Base-by-base conservation (phyloP, 2,113 vertebrate genomes). In the Eonycteris spelaea region DNA sequence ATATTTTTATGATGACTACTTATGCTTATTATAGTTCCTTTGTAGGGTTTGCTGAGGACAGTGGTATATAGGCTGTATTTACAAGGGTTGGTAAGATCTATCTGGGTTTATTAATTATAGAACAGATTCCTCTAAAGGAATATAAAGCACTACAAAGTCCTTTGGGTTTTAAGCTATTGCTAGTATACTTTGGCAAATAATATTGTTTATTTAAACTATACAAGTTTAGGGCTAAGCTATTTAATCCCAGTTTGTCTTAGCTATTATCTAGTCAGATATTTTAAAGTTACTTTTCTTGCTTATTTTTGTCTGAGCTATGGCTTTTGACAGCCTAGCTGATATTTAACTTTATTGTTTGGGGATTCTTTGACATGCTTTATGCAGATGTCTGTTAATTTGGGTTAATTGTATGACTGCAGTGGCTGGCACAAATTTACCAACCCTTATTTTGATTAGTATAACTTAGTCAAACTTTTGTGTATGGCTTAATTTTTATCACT, bases 141-240 rank as follows among this genome's bases (percentile, higher is more conserved):
- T 75, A 18, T 87, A 6, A 28, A 33, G 2, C 61, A 89, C 91
- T 6, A 28, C 93, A 51, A 97, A 94, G 93, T 92, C 94, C 74
- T 97, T 93, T 67, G 86, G 61, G 89, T 97, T 97, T 96, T 85
- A 97, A 89, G 91, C 48, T 35, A 65, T 95, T 53, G 45, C 84
- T 90, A 35, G 65, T 96, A 96, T 97, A 82, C 75, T 55, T 53
- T 0, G 65, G 86, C 30, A 6, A n/a, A n/a, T 57, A 38, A 13
- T 74, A 53, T 19, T 70, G 30, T 79, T 79, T 12, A 13, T 33
- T 55, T 35, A 78, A 80, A 80, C 9, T 57, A n/a, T 16, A 28
- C 24, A 35, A 22, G 82, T 90, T 96, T 97, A 95, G 3, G 86
- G 83, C 65, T 2, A 35, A 15, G 65, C 73, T 95, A 48, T 93